Evolutionary conservation across 2,888 invertebrate genomes (phyloP).

Genomic region (Selenia dentaria): DNA sequence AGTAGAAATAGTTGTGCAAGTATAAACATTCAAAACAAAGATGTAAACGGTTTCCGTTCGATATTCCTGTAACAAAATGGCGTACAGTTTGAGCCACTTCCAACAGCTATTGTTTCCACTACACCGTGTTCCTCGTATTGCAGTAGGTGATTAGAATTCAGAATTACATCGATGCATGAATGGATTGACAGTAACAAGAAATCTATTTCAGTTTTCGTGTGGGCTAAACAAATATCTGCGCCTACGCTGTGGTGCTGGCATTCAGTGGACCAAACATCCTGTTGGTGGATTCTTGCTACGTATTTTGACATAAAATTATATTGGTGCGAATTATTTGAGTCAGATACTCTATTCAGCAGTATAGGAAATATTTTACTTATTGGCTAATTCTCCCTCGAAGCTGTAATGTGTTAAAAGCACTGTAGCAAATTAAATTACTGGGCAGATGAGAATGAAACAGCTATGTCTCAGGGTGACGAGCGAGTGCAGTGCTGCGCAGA

Average conservation of each 20-base stretch:
- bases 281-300: conserved; percentile 19
- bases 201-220: conserved; percentile 47
- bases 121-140: conserved; percentile 23
- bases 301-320: conserved; percentile 11
- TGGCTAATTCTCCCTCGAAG: no score
- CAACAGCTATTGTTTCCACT: conserved; percentile 13
- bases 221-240: conserved; percentile 35
- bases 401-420: no score
- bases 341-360: no score
- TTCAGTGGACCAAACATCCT: conserved; percentile 45
- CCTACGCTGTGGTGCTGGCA: conserved; percentile 34
- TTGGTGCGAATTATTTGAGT: no score
- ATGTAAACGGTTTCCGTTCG: conserved; percentile 9
- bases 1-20: no score
- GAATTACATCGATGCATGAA: conserved; percentile 36
- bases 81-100: conserved; percentile 12
- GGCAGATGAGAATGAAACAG: no score
- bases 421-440: no score
- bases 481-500: no score
- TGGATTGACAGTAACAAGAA: conserved; percentile 46
- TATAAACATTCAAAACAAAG: conserved; percentile 2
- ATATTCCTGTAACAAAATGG: conserved; percentile 17
- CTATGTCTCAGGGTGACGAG: no score
- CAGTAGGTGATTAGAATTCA: conserved; percentile 33
- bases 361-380: no score